Evolutionary conservation across 1,140 invertebrate species (phyloP).

Genomic region (Cherax destructor): DNA sequence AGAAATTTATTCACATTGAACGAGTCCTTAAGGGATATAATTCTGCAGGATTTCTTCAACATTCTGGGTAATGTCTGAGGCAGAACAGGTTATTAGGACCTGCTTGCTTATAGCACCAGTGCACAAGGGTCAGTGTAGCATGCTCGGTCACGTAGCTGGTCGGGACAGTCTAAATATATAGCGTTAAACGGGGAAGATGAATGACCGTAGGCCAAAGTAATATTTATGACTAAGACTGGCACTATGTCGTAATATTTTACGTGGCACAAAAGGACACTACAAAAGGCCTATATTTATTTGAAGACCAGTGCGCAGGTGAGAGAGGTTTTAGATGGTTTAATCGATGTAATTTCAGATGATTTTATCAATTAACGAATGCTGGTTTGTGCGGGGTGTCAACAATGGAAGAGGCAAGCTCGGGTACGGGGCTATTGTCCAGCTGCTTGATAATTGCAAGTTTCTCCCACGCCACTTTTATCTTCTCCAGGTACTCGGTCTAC

Average conservation of each 20-base stretch:
- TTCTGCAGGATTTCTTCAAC: background rate
- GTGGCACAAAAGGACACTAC: slow-evolving; percentile 7
- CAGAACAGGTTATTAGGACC: background rate
- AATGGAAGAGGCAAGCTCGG: background rate
- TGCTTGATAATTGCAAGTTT: slow-evolving; percentile 12
- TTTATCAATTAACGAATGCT: slow-evolving; percentile 34
- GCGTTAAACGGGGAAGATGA: slow-evolving; percentile 33
- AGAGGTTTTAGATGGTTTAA: slow-evolving; percentile 13
- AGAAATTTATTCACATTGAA: background rate
- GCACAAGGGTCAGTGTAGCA: background rate
- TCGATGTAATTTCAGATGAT: slow-evolving; percentile 29
- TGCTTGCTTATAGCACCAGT: background rate
- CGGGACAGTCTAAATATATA: slow-evolving; percentile 43
- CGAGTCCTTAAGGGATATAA: slow-evolving; percentile 17
- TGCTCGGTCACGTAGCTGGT: slow-evolving; percentile 10
- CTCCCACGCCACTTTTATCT: background rate
- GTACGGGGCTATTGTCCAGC: background rate
- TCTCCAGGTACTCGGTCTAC: background rate
- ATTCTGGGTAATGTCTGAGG: background rate
- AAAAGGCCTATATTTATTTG: slow-evolving; percentile 13
- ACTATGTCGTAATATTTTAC: slow-evolving; percentile 45
- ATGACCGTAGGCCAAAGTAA: slow-evolving; percentile 10
- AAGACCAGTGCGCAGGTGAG: background rate
- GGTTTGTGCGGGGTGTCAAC: background rate
- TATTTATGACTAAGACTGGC: slow-evolving; percentile 32